Conservation (phyloP, 2,113 vertebrate genomes). For the Chaetops frenatus region DNA sequence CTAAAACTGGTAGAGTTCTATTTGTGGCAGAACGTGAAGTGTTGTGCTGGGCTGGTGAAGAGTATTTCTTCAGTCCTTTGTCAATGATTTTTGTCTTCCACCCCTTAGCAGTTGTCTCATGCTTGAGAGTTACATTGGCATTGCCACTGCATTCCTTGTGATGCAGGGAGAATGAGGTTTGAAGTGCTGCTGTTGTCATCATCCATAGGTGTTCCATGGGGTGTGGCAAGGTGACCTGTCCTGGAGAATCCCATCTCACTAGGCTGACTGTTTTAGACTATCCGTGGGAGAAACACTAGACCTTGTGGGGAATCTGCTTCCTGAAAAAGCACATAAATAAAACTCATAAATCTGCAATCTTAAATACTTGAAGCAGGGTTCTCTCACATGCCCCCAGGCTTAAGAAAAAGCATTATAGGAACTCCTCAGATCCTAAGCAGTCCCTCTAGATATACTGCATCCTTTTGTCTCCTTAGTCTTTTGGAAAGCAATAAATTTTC, state of each 20-base stretch:
- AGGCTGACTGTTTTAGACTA: not conserved
- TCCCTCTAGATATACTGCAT: not conserved
- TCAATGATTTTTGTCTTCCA: not conserved
- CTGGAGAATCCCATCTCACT: not conserved
- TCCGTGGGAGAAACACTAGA: not conserved
- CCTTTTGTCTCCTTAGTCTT: not conserved
- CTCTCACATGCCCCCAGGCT: not conserved
- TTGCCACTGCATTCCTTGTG: not conserved
- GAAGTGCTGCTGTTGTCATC: not conserved
- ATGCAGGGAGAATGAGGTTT: not conserved
- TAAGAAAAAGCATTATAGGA: not conserved
- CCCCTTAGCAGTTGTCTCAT: not conserved
- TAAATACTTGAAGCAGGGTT: not conserved
- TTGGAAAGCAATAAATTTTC: not conserved
- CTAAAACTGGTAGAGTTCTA: accelerated
- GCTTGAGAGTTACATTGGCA: not conserved
- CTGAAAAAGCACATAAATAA: not conserved
- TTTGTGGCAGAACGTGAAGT: not conserved
- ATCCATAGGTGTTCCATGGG: accelerated
- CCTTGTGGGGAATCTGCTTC: not conserved
- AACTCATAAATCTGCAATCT: not conserved
- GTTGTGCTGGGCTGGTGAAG: not conserved
- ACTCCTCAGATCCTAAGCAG: not conserved
- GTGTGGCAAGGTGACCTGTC: not conserved
- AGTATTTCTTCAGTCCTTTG: not conserved